Evolutionary conservation across 2,113 vertebrate species (phyloP), one percentile per base, ranked within the genome.

Genomic region (Scomber colias): DNA sequence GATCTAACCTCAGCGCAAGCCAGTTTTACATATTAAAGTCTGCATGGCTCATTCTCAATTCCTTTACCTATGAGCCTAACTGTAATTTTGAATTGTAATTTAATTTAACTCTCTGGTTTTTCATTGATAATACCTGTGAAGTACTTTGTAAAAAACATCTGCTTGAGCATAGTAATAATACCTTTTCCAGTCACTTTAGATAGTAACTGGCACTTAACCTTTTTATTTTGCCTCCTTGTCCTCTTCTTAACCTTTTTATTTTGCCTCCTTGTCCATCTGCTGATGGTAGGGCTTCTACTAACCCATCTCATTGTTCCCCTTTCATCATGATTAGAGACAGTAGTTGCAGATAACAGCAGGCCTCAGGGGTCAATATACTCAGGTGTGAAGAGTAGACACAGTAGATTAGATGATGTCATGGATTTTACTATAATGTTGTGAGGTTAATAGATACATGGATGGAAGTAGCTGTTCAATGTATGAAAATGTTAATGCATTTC

Each of bases 231-330:
- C 24, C 27, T 24, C 21, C 13, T 31, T 8, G 7, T 40, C n/a
- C 10, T 51, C 13, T 51, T 27, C 44, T 12, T 15, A 8, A 54
- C 5, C 2, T 44, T 24, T 4, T 73, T 66, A 16, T 69, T 31
- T 67, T 48, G 21, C 24, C 27, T 24, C 21, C 13, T 31, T 8
- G 7, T 40, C n/a, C 10, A n/a, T 51, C 13, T 19, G 19, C 12
- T 50, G 11, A 7, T 78, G 1, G 40, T 15, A 64, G 35, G 11
- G 9, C 8, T 12, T 49, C 3, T 70, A 62, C 17, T 61, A 59
- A 70, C 71, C 40, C 10, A 49, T 61, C 44, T 64, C 0, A n/a
- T 50, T 77, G 65, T 80, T 81, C 19, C 21, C 48, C 48, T 68
- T 75, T 61, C 17, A 77, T 66, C 45, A 60, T 67, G 13, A 51